These are phyloP conservation scores for Drosophila borborema DNA, from an alignment of 2,888 invertebrate genomes.

Conservation along the genomic window DNA sequence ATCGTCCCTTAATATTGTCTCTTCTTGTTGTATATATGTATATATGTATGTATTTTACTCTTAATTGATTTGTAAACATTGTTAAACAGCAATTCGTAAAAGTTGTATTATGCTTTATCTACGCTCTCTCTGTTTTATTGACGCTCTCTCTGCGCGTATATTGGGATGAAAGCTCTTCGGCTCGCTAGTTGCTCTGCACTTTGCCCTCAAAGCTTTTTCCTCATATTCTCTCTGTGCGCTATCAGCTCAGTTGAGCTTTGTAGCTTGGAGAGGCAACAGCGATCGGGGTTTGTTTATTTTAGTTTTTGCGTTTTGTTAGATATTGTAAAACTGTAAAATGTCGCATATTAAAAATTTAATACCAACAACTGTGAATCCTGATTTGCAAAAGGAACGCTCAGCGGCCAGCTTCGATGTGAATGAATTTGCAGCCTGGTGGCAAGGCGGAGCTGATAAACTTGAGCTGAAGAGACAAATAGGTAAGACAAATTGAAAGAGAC, in stretches of 20 bases:
- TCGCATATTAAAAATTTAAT: conserved; percentile 62
- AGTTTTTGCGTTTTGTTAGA: neutral
- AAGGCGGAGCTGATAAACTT: conserved; percentile 89
- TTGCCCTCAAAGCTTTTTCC: conserved; percentile 53
- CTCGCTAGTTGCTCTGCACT: conserved; percentile 38
- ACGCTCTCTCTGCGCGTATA: neutral
- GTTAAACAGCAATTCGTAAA: neutral
- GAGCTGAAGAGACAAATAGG: conserved; percentile 68
- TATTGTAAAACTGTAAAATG: conserved; percentile 48
- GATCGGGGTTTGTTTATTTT: conserved; percentile 14
- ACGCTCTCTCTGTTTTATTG: conserved; percentile 4
- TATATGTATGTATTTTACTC: conserved; percentile 2
- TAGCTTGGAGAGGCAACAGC: conserved; percentile 37
- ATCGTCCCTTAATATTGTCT: neutral
- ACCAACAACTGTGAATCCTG: conserved; percentile 74
- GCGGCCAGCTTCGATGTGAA: conserved; percentile 87
- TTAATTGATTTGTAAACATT: conserved; percentile 19
- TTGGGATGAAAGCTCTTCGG: conserved; percentile 9
- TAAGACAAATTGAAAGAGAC: conserved; percentile 11
- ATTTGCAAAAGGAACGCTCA: conserved; percentile 75
- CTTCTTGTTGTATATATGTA: conserved; percentile 7
- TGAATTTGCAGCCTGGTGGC: conserved; percentile 91
- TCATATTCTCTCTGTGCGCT: conserved; percentile 13
- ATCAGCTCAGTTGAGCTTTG: conserved; percentile 37
- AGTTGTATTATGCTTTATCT: neutral